Conservation (phyloP, 2,888 invertebrate species). For the Scaptodrosophila latifasciaeformis region DNA sequence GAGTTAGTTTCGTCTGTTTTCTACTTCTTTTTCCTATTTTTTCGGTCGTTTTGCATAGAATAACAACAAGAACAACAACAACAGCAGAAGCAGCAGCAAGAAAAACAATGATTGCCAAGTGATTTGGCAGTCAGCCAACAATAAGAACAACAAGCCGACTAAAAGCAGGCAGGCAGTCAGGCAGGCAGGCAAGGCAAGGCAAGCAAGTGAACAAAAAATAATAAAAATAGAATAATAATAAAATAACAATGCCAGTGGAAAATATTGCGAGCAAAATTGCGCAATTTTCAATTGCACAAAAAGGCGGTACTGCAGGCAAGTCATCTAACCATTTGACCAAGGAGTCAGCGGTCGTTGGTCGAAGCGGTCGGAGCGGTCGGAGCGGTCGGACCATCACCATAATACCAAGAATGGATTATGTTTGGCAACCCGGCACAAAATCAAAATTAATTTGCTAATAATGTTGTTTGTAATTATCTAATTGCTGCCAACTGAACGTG, state of each 20-base stretch:
- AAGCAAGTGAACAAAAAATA: not conserved
- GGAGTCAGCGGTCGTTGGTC: too few species aligned
- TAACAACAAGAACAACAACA: too few species aligned
- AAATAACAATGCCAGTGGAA: constrained; percentile 1
- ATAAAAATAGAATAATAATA: not conserved
- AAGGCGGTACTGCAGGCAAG: not conserved
- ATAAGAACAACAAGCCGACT: constrained; percentile 9
- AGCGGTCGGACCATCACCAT: too few species aligned
- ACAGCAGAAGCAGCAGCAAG: not conserved
- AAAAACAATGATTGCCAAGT: constrained; percentile 28
- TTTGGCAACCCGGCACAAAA: constrained; percentile 31
- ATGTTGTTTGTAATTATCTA: constrained; percentile 46
- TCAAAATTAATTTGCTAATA: constrained; percentile 49
- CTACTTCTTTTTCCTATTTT: not conserved
- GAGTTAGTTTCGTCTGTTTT: not conserved
- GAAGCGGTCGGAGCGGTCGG: too few species aligned
- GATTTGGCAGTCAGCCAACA: constrained; percentile 32
- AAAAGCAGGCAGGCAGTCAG: constrained; percentile 1
- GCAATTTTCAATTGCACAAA: constrained; percentile 23
- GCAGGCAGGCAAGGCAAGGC: not conserved
- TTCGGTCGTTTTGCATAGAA: not conserved
- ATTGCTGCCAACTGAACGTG: constrained; percentile 24
- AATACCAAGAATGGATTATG: too few species aligned
- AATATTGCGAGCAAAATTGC: constrained; percentile 18
- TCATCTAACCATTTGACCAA: too few species aligned